phyloP scores from a whole-genome alignment of 2,888 invertebrate genomes.

The Perizoma affinitatum region DNA sequence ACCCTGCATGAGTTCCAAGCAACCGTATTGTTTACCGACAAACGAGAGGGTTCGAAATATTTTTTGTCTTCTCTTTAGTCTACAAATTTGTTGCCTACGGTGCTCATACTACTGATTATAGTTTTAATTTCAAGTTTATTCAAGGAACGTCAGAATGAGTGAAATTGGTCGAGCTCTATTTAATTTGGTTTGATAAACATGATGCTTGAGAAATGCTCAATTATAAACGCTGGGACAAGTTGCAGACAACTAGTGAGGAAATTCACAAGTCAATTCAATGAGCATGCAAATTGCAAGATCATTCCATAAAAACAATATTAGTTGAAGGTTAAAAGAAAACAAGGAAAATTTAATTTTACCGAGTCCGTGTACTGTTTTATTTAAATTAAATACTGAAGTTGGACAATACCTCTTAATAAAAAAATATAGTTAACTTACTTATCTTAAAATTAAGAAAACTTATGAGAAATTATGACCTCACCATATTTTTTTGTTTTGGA shows the following conservation, averaged over 20 bases:
- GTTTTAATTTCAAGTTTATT: too few relatives aligned
- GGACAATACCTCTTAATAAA: not conserved
- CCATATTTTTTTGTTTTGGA: conserved; percentile 8
- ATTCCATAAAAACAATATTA: not conserved
- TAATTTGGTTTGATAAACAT: conserved; percentile 14
- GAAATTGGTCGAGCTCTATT: conserved; percentile 16
- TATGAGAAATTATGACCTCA: conserved; percentile 17
- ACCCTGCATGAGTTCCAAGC: too few relatives aligned
- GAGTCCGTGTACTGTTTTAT: not conserved
- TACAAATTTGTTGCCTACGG: too few relatives aligned
- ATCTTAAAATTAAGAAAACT: conserved; percentile 1
- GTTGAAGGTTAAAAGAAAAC: conserved; percentile 6
- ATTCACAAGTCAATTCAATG: conserved; percentile 32
- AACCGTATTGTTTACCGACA: too few relatives aligned
- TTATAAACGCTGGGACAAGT: conserved; percentile 52
- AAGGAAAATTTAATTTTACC: not conserved
- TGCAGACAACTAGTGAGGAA: conserved; percentile 50
- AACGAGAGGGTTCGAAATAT: too few relatives aligned
- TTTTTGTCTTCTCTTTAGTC: too few relatives aligned
- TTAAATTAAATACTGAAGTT: conserved; percentile 19
- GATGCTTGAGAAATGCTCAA: conserved; percentile 45
- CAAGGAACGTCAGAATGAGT: not conserved
- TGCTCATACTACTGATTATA: too few relatives aligned
- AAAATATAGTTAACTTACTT: too few relatives aligned
- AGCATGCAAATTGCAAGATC: conserved; percentile 32